Base-by-base conservation (phyloP, 2,797 vertebrate genomes). In the Sebastes trivittatus region DNA sequence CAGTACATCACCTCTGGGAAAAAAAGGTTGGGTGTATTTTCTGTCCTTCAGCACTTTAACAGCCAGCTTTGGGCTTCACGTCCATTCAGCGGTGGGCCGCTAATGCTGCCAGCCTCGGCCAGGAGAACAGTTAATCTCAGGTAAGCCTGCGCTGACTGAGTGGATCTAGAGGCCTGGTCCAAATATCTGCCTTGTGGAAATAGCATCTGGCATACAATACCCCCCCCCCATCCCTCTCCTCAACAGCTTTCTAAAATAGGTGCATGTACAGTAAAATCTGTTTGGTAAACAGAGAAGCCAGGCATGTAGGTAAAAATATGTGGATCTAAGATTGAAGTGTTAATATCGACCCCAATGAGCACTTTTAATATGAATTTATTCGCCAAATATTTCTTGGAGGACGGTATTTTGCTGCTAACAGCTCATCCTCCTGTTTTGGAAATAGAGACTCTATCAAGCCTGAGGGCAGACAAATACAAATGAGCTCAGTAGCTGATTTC, bases 91-190 rank as follows among this genome's bases (percentile, higher is more conserved):
- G 75, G 84, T 88, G 87, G 92, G 87, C 87, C 22, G 73, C 86
- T 94, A 93, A 94, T 91, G 87, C 92, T 84, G 86, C 88, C 85
- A 89, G 87, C 85, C 84, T 92, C 85, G 78, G 86, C 88, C 80
- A 88, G 89, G 85, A 94, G 94, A 91, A 96, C 94, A 95, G 92
- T 93, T 95, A 94, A 95, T 96, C 95, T 95, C 93, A 95, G 93
- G 93, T 95, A 95, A 95, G 92, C 92, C 93, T 25, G 82, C 84
- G 69, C 87, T 94, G 92, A 95, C 92, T 94, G 93, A 93, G 86
- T 86, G 89, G 93, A 92, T 94, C 87, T 88, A 79, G 61, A 88
- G 81, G 83, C 84, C 87, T 68, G 73, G 84, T 91, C 92, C 89
- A 94, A 91, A 92, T 92, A 94, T 89, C 92, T 89, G 87, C 84